Evolutionary conservation across 2,113 vertebrate genomes (phyloP).

Genomic region (Gasterosteus aculeatus): DNA sequence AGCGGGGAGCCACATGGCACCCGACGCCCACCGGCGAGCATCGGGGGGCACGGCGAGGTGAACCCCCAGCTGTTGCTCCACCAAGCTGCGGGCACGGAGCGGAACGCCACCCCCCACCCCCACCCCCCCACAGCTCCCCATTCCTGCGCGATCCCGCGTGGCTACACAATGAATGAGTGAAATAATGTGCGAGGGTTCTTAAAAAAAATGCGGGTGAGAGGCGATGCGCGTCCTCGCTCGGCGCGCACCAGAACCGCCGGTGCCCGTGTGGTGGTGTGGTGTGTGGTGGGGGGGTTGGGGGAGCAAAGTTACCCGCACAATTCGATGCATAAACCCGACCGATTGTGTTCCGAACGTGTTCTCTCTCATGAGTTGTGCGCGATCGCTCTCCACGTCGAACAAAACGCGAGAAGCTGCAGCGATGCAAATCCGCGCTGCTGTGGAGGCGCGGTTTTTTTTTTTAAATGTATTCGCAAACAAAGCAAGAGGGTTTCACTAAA

Average conservation of each 20-base stretch:
- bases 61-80: background rate
- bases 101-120: no score
- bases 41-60: conserved; percentile 21
- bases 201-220: conserved; percentile 18
- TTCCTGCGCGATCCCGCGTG: background rate
- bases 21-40: conserved; percentile 61
- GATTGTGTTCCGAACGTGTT: conserved; percentile 23
- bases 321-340: accelerated
- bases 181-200: background rate
- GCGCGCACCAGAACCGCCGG: conserved; percentile 43
- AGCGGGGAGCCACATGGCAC: conserved; percentile 67
- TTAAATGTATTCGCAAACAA: background rate
- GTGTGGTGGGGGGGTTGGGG: background rate
- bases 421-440: conserved; percentile 71
- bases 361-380: conserved; percentile 51
- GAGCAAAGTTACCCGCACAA: background rate
- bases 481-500: background rate
- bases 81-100: background rate
- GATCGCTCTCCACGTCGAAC: conserved; percentile 53
- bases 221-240: conserved; percentile 25
- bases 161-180: accelerated
- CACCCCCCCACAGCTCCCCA: no score
- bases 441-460: conserved; percentile 58
- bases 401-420: conserved; percentile 73
- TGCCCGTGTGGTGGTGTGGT: background rate